Conservation (phyloP, 2,888 invertebrate genomes). For the Heliconius ismenius region DNA sequence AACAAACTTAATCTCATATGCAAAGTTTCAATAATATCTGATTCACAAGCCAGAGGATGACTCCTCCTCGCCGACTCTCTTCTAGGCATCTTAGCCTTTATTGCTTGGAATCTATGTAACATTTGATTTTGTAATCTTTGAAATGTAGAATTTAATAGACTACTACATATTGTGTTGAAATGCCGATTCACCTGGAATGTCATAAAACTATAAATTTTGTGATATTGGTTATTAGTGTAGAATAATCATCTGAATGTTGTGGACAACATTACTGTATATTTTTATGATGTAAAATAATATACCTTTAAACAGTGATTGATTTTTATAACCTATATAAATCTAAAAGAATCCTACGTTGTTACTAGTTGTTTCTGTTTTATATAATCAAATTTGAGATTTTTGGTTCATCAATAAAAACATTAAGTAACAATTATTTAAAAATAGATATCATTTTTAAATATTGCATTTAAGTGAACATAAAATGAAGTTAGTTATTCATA, state of each 20-base stretch:
- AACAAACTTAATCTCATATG: conserved; percentile 95
- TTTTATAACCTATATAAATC: neutral
- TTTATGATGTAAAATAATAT: neutral
- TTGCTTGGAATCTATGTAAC: conserved; percentile 90
- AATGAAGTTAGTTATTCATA: conserved; percentile 29
- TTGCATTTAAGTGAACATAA: neutral
- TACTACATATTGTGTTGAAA: conserved; percentile 90
- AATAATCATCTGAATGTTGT: neutral
- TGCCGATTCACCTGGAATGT: conserved; percentile 87
- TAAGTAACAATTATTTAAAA: neutral
- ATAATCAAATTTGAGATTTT: neutral
- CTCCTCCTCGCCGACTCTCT: conserved; percentile 94
- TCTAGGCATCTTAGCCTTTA: conserved; percentile 95
- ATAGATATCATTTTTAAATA: neutral
- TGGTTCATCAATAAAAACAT: neutral
- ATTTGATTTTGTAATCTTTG: conserved; percentile 92
- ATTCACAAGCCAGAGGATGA: conserved; percentile 94
- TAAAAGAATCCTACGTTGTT: neutral
- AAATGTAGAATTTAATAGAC: conserved; percentile 92
- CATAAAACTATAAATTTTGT: neutral
- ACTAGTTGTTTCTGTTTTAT: neutral
- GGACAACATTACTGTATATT: neutral
- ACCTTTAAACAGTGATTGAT: neutral
- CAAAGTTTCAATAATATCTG: conserved; percentile 95
- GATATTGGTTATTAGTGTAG: neutral